Evolutionary conservation across 2,113 vertebrate genomes (phyloP).

Genomic region (Ameiurus melas): DNA sequence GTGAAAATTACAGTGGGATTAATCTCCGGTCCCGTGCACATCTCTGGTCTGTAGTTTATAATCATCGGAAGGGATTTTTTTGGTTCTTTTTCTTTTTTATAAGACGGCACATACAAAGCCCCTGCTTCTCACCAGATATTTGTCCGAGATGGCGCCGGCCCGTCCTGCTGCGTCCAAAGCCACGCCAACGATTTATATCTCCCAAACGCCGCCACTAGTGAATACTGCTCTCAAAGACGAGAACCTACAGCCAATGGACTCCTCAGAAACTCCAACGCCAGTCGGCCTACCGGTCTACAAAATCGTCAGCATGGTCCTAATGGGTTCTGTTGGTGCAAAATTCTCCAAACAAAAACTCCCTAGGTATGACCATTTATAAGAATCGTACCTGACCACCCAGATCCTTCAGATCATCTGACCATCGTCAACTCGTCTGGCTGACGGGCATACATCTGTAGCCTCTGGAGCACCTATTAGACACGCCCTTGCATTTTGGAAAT

Average conservation of each 20-base stretch:
- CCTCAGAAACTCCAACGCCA: background rate
- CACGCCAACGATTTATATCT: no score
- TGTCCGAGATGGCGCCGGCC: slow-evolving; percentile 46
- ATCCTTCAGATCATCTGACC: background rate
- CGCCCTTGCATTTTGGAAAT: background rate
- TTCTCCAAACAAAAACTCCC: background rate
- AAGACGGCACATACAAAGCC: slow-evolving; percentile 54
- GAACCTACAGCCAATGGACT: background rate
- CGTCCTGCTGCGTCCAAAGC: slow-evolving; percentile 26
- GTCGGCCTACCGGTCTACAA: background rate
- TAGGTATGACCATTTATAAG: no score
- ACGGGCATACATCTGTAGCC: background rate
- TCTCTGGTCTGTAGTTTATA: slow-evolving; percentile 40
- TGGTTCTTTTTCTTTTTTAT: no score
- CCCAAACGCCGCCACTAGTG: no score
- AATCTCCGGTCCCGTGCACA: background rate
- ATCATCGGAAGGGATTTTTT: slow-evolving; percentile 61
- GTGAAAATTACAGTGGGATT: background rate
- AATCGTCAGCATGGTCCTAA: background rate
- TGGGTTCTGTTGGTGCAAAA: background rate
- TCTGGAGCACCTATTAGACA: background rate
- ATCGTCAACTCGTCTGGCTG: no score
- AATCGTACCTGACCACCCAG: no score
- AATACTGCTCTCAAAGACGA: no score
- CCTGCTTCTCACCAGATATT: slow-evolving; percentile 36